Evolutionary conservation across 2,797 vertebrate genomes (phyloP).

Genomic region (Dendrocincla fuliginosa): DNA sequence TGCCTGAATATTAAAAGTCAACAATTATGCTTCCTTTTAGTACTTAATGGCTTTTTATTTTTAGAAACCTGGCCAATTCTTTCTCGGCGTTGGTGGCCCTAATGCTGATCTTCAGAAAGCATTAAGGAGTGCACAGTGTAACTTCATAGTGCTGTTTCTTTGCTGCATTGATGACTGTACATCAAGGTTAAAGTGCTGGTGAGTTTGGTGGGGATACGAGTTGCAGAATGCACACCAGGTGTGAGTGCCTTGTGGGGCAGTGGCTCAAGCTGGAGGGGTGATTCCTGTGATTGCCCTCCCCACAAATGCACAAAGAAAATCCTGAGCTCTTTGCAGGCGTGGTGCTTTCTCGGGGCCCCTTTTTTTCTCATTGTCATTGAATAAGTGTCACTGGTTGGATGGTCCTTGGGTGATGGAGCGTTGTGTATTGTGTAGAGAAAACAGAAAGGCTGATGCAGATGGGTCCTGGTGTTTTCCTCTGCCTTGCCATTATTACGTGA

Average conservation of each 20-base stretch:
- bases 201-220: neutral
- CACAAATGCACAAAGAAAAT: neutral
- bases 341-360: neutral
- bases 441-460: neutral
- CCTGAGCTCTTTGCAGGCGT: neutral
- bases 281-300: neutral
- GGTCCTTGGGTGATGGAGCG: neutral
- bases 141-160: neutral
- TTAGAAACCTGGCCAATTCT: constrained; percentile 73
- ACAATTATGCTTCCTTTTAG: constrained; percentile 74
- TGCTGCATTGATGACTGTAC: fast-evolving
- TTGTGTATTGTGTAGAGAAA: neutral
- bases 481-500: neutral
- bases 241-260: neutral
- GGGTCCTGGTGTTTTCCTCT: neutral
- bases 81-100: constrained; percentile 24
- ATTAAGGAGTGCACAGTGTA: neutral
- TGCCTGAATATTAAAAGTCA: constrained; percentile 75
- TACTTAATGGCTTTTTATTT: constrained; percentile 74
- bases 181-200: neutral
- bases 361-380: neutral
- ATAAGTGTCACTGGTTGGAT: neutral
- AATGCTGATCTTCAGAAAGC: constrained; percentile 31
- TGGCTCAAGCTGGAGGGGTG: neutral
- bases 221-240: neutral